phyloP scores from a whole-genome alignment of 2,113 vertebrate genomes.

The Gobiocypris rarus region DNA sequence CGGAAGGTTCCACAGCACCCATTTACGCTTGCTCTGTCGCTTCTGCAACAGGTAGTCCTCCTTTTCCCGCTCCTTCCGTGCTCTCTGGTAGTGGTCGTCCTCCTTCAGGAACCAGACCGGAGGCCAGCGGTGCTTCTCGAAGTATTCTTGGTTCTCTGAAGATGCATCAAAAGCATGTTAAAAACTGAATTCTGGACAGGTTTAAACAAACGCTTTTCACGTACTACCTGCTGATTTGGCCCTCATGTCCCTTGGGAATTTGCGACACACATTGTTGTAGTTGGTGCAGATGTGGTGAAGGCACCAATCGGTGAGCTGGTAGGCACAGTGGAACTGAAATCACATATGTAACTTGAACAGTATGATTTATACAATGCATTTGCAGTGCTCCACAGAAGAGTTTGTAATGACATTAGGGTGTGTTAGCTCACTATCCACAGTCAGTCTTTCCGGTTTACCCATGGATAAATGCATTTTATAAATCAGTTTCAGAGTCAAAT shows the following conservation, averaged over 20 bases:
- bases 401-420: neutral
- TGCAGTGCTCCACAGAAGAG: neutral
- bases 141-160: constrained; percentile 84
- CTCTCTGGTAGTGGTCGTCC: constrained; percentile 86
- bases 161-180: neutral
- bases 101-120: constrained; percentile 88
- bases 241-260: constrained; percentile 86
- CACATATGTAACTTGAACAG: neutral
- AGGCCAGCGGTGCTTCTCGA: constrained; percentile 86
- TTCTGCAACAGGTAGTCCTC: constrained; percentile 84
- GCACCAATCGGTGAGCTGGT: constrained; percentile 85
- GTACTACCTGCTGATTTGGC: constrained; percentile 80
- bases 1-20: constrained; percentile 83
- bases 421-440: no score
- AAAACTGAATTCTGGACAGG: no score
- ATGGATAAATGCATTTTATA: no score
- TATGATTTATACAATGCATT: no score
- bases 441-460: no score
- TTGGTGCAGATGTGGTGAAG: constrained; percentile 89
- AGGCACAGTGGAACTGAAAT: constrained; percentile 82
- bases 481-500: neutral
- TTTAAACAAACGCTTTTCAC: neutral
- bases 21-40: constrained; percentile 81
- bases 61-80: constrained; percentile 82
- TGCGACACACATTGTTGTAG: constrained; percentile 86